Conservation (phyloP, 1,140 invertebrate species). For the Drosophila teissieri region DNA sequence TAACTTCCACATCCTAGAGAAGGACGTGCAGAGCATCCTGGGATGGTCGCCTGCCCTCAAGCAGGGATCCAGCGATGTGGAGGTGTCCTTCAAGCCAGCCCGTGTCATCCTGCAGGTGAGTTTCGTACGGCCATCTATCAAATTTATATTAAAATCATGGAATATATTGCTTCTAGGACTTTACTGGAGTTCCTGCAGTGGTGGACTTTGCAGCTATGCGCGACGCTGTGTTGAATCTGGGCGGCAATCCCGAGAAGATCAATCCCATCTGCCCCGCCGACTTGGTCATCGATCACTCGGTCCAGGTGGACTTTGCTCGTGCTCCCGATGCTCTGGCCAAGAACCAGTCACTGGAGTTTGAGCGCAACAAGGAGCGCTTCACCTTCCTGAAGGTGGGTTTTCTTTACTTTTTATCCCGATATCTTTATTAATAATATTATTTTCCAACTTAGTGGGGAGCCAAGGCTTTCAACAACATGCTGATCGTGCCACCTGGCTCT, state of each 20-base stretch:
- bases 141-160: not conserved
- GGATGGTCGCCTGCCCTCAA: constrained; percentile 93
- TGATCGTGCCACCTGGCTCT: constrained; percentile 98
- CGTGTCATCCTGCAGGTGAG: constrained; percentile 96
- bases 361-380: constrained; percentile 98
- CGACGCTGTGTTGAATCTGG: constrained; percentile 95
- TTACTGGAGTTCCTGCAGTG: constrained; percentile 98
- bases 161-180: constrained; percentile 87
- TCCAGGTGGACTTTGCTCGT: constrained; percentile 97
- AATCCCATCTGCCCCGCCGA: constrained; percentile 99
- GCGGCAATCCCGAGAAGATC: constrained; percentile 95
- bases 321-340: constrained; percentile 95
- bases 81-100: constrained; percentile 98
- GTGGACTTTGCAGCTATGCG: constrained; percentile 99
- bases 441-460: constrained; percentile 93
- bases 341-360: constrained; percentile 98
- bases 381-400: constrained; percentile 91
- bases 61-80: constrained; percentile 88
- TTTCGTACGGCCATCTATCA: not conserved
- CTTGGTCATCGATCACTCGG: constrained; percentile 98
- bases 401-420: not conserved
- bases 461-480: constrained; percentile 97
- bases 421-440: not conserved
- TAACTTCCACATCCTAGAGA: constrained; percentile 94
- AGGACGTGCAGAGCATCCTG: constrained; percentile 96